Conservation (phyloP, 2,888 invertebrate species). For the Diarsia rubi region DNA sequence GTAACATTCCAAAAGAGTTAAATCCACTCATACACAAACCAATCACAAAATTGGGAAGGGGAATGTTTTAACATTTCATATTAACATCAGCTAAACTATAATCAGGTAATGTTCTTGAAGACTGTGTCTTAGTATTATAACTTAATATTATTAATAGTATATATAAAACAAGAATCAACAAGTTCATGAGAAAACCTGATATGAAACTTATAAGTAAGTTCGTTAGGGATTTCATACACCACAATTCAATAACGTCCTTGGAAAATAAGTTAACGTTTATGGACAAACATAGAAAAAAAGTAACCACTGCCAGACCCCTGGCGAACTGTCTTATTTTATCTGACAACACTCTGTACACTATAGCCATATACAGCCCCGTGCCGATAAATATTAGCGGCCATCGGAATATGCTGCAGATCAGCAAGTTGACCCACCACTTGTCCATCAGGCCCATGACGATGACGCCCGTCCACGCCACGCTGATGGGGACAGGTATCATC, state of each 20-base stretch:
- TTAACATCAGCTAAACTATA: slow-evolving; percentile 71
- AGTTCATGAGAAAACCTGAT: slow-evolving; percentile 81
- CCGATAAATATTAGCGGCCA: slow-evolving; percentile 85
- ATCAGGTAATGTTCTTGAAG: slow-evolving; percentile 73
- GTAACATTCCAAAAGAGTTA: slow-evolving; percentile 22
- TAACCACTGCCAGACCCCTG: slow-evolving; percentile 81
- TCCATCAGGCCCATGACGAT: slow-evolving; percentile 68
- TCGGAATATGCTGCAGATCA: slow-evolving; percentile 80
- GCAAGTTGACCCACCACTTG: slow-evolving; percentile 75
- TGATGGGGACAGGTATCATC: slow-evolving; percentile 81
- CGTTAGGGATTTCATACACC: slow-evolving; percentile 75
- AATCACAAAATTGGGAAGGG: slow-evolving; percentile 27
- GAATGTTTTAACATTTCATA: slow-evolving; percentile 46
- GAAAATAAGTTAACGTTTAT: slow-evolving; percentile 84
- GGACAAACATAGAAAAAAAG: slow-evolving; percentile 83
- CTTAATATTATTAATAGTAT: slow-evolving; percentile 78
- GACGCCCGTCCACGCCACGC: slow-evolving; percentile 71
- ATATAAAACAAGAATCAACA: slow-evolving; percentile 80
- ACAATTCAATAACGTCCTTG: slow-evolving; percentile 81
- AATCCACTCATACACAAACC: slow-evolving; percentile 37
- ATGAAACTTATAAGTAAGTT: slow-evolving; percentile 77
- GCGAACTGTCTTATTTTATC: slow-evolving; percentile 84
- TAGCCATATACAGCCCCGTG: slow-evolving; percentile 78
- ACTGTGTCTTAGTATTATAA: slow-evolving; percentile 74
- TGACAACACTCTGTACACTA: slow-evolving; percentile 79